Base-by-base conservation (phyloP, 2,113 vertebrate genomes). In the Chunga burmeisteri region DNA sequence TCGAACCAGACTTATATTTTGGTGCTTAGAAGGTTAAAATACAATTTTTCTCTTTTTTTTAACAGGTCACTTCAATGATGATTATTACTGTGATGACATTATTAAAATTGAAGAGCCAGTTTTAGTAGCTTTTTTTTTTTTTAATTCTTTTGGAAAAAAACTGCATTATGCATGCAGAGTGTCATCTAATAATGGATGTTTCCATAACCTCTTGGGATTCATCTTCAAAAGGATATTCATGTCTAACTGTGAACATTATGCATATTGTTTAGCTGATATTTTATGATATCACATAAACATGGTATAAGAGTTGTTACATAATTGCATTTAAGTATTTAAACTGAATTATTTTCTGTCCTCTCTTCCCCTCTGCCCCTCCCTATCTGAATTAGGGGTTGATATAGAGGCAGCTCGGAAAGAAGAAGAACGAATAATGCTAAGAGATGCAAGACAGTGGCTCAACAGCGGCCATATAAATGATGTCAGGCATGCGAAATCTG, bases 371-470 rank as follows among this genome's bases (percentile, higher is more conserved):
- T 86, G 9, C 13, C 36, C 16, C 5, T 86, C 7, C n/a, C 5
- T 83, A 0, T 58, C 44, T 87, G 66, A 88, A 66, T 87, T 94
- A 99, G 99, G 99, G 2, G 98, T 99, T 97, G 99, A 99, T 94
- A 99, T 99, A 81, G 99, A 99, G 96, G 99, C 99, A 63, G 99
- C 99, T 97, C 98, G 99, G 86, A 99, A 99, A 97, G 99, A 99
- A 97, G 99, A 99, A 96, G 99, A 99, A 96, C 98, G 99, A 34
- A 97, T 99, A 97, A 99, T 99, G 99, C 98, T 99, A 70, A 97
- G 99, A 94, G 99, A 99, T 93, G 99, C 99, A 36, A 98, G 99
- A 81, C 99, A 99, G 92, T 99, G 99, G 99, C 98, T 99, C 85
- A 99, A 99, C 95, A 99, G 99, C 2, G 99, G 99, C n/a, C 99